Evolutionary conservation across 2,888 invertebrate species (phyloP).

Genomic region (Coecobrya sp.): DNA sequence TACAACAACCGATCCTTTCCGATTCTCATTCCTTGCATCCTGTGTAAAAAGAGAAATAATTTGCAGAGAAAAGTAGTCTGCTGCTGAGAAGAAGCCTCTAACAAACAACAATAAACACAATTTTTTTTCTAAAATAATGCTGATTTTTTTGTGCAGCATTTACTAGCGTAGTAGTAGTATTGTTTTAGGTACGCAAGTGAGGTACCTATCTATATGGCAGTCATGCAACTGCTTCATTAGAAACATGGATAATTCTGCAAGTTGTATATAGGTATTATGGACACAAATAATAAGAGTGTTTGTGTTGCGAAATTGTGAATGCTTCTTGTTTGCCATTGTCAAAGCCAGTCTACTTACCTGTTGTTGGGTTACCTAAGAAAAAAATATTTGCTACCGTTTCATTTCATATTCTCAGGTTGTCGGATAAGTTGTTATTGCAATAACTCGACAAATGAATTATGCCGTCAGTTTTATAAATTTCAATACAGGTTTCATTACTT

Average conservation of each 20-base stretch:
- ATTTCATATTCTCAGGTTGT: background rate
- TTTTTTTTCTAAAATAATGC: conserved; percentile 1
- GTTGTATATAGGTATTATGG: too few species aligned
- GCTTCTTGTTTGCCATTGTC: background rate
- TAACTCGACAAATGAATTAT: background rate
- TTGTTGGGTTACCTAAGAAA: background rate
- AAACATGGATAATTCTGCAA: background rate
- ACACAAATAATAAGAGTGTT: background rate
- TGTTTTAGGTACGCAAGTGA: background rate
- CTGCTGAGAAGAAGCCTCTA: conserved; percentile 49
- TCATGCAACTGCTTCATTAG: background rate
- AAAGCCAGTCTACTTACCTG: background rate
- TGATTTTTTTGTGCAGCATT: background rate
- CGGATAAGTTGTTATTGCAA: background rate
- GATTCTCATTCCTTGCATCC: conserved; percentile 77
- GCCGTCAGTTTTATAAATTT: too few species aligned
- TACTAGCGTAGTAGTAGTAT: background rate
- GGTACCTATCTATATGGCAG: background rate
- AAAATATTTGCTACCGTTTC: conserved; percentile 23
- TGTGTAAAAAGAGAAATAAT: conserved; percentile 44
- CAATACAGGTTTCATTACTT: too few species aligned
- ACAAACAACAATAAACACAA: background rate
- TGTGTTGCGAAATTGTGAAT: background rate
- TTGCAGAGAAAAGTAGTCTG: conserved; percentile 42
- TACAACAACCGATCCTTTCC: conserved; percentile 80